Conservation (phyloP, 2,888 invertebrate species). For the Globia sparganii region DNA sequence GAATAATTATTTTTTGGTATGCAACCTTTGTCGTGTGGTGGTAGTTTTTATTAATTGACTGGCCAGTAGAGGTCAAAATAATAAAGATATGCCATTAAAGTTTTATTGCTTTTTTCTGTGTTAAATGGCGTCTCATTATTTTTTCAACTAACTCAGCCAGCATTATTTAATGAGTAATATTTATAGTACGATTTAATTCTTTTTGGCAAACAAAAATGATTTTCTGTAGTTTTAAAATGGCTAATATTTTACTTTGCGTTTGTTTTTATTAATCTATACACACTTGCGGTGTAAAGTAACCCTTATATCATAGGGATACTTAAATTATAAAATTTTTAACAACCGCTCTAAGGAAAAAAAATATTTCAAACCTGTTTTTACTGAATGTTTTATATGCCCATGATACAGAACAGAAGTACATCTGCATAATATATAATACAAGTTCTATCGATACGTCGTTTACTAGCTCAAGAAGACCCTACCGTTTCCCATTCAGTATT, state of each 20-base stretch:
- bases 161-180: background rate
- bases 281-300: too few species aligned
- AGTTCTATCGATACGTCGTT: conserved; percentile 35
- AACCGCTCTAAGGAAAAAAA: background rate
- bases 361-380: background rate
- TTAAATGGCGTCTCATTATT: background rate
- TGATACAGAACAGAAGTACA: background rate
- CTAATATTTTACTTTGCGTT: background rate
- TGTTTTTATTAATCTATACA: background rate
- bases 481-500: conserved; percentile 60
- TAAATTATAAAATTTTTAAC: background rate
- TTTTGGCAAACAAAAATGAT: background rate
- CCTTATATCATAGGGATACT: too few species aligned
- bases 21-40: background rate
- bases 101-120: background rate
- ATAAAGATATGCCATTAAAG: background rate
- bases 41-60: background rate
- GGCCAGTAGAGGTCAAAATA: background rate
- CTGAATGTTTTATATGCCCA: background rate
- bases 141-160: background rate
- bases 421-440: background rate
- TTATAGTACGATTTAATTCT: background rate
- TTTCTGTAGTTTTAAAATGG: background rate
- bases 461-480: conserved; percentile 16
- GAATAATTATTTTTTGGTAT: background rate